Base-by-base conservation (phyloP, 2,797 vertebrate species). In the Muscicapa striata region DNA sequence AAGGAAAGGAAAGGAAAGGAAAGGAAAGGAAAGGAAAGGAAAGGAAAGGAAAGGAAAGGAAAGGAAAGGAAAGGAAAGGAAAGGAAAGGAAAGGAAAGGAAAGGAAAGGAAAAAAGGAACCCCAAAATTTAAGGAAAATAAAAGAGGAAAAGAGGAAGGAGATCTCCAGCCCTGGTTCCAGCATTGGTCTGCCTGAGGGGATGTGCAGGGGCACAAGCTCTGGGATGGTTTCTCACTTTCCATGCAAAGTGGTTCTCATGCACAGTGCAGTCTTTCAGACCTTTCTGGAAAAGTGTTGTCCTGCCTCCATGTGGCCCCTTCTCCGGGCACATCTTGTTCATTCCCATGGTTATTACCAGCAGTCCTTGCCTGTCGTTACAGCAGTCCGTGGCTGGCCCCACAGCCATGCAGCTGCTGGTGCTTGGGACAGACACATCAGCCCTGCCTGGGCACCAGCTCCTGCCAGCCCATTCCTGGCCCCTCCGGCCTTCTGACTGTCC, bases 311-410 rank as follows among this genome's bases (percentile, higher is more conserved):
- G 1, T 32, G 14, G 38, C 9, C 12, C 41, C 32, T 88, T 68
- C 26, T 62, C 36, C 78, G 21, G 6, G 10, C 32, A 12, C 32
- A 5, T 29, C 62, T 36, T 19, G 40, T 41, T 75, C 26, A 32
- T 48, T 54, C 19, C 32, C 55, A 2, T 2, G 6, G 32, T 48
- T 27, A 0, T 51, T 51, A 4, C 27, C 43, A 10, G 0, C 36
- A 38, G 2, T 16, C 58, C 49, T 22, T 26, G 34, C 3, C 36
- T 15, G 10, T 27, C 13, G 21, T 30, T 40, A 26, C 67, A 51
- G 13, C 84, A 70, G 0, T 22, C 21, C 57, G 11, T 15, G 76
- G 21, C 0, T 54, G 41, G 40, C 54, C 34, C 29, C 46, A 13
- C 14, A 5, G n/a, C 38, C 24, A 6, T 9, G 5, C 51, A 10